A percentile compares a stretch with the other conserved stretches of the same genome.
These are phyloP conservation scores for Notarius quadriscutis DNA, from an alignment of 2,113 vertebrate genomes.

Conservation along the genomic window DNA sequence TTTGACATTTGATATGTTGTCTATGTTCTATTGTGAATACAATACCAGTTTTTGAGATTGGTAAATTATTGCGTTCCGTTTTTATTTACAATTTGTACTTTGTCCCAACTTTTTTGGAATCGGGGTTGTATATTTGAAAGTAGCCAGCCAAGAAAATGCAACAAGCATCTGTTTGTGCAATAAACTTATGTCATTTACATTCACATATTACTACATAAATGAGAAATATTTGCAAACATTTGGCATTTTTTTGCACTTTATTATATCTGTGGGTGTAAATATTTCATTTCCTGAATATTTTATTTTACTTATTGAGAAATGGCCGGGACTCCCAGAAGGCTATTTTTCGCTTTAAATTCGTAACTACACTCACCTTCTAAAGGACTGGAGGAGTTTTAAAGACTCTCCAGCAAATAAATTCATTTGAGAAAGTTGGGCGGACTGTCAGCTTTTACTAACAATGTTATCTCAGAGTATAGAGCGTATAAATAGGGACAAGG, in stretches of 20 bases:
- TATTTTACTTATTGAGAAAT: neutral
- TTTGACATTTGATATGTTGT: too few species aligned
- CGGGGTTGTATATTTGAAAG: neutral
- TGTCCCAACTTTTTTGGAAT: too few species aligned
- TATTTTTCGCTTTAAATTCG: neutral
- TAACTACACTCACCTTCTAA: neutral
- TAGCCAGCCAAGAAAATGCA: neutral
- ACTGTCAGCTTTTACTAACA: conserved; percentile 68
- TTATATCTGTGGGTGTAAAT: neutral
- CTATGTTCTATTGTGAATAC: too few species aligned
- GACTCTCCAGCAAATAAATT: conserved; percentile 57
- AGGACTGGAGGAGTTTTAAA: conserved; percentile 39
- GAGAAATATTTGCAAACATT: neutral
- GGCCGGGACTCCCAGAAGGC: neutral
- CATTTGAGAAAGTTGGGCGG: conserved; percentile 60
- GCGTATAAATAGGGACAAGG: conserved; percentile 69
- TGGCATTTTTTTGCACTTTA: neutral
- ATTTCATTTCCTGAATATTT: neutral
- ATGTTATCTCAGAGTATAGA: conserved; percentile 61
- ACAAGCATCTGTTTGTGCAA: neutral
- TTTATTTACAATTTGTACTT: too few species aligned
- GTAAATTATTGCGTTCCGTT: too few species aligned
- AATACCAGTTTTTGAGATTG: too few species aligned
- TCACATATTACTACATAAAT: neutral
- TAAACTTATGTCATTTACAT: neutral